Conservation (phyloP, 2,797 vertebrate species). For the Pseudotriccus pelzelni region DNA sequence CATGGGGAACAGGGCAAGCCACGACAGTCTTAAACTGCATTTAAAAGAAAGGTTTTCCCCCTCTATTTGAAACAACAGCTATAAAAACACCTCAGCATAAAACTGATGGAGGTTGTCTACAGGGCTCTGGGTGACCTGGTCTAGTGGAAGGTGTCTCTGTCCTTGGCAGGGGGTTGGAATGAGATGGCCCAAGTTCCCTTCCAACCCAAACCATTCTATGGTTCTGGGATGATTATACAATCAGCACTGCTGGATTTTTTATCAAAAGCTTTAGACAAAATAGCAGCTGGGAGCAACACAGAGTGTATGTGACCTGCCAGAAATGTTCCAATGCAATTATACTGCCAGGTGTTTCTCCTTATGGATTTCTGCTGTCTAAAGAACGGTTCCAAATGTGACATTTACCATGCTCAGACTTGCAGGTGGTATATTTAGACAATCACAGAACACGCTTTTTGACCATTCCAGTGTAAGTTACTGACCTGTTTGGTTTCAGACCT, state of each 20-base stretch:
- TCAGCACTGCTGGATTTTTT: not conserved
- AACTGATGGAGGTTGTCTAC: not conserved
- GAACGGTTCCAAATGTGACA: not conserved
- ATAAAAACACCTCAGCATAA: not conserved
- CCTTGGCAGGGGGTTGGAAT: not conserved
- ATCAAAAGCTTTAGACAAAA: not conserved
- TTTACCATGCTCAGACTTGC: not conserved
- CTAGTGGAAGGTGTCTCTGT: not conserved
- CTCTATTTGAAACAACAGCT: not conserved
- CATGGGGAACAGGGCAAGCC: not conserved
- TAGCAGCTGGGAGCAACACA: not conserved
- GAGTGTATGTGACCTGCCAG: not conserved
- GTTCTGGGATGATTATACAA: not conserved
- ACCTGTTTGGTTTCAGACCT: conserved; percentile 80
- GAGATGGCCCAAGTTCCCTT: not conserved
- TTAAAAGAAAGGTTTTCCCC: not conserved
- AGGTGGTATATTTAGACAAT: not conserved
- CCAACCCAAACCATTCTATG: not conserved
- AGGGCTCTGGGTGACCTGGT: not conserved
- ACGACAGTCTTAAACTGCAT: not conserved
- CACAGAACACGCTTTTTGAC: not conserved
- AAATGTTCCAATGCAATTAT: not conserved
- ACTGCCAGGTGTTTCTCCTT: not conserved
- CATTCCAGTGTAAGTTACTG: not conserved
- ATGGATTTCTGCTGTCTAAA: not conserved